Evolutionary conservation across 2,888 invertebrate genomes (phyloP).

Genomic region (Fragum sueziense): DNA sequence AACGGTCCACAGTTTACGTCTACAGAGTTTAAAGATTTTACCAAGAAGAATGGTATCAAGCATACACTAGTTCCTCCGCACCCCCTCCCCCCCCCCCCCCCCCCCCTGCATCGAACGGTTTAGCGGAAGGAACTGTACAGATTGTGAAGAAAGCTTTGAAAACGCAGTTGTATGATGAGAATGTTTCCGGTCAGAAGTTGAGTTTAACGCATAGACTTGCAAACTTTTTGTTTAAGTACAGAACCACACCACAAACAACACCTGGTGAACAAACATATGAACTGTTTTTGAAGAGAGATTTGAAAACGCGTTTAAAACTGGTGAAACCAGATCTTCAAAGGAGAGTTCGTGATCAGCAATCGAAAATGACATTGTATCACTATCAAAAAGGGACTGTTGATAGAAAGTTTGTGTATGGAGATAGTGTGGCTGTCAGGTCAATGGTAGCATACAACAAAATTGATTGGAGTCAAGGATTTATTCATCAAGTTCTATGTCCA

Average conservation of each 20-base stretch:
- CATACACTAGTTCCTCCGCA: constrained; percentile 48
- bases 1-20: constrained; percentile 55
- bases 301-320: constrained; percentile 31
- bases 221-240: constrained; percentile 42
- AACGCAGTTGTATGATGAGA: constrained; percentile 26
- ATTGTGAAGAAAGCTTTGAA: constrained; percentile 43
- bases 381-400: background rate
- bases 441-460: background rate
- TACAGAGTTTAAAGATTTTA: constrained; percentile 39
- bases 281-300: constrained; percentile 42
- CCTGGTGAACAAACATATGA: constrained; percentile 41
- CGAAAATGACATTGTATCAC: constrained; percentile 5
- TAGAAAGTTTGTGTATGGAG: constrained; percentile 1
- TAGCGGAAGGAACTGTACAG: constrained; percentile 51
- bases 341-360: constrained; percentile 3
- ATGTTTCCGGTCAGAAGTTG: constrained; percentile 5
- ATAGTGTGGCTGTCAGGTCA: constrained; percentile 8
- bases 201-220: constrained; percentile 31
- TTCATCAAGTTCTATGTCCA: background rate
- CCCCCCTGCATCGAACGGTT: constrained; percentile 50
- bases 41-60: constrained; percentile 49
- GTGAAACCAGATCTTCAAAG: constrained; percentile 7
- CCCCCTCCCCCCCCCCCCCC: constrained; percentile 52
- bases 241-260: constrained; percentile 38
- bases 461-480: background rate